phyloP scores from a whole-genome alignment of 1,140 invertebrate genomes.

The Tyrophagus putrescentiae region DNA sequence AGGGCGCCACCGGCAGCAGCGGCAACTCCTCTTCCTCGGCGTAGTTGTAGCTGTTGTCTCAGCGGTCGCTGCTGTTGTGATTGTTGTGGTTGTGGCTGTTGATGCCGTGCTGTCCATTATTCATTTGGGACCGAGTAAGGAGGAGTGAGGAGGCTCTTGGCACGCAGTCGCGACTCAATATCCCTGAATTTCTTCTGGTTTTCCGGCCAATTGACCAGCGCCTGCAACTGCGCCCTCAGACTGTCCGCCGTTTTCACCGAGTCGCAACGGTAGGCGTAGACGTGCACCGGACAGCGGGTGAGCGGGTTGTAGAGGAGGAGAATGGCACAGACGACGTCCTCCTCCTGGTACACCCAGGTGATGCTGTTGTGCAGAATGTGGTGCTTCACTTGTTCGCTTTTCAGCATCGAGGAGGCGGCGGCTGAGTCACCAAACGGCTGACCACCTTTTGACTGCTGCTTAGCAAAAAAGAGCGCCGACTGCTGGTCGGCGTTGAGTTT shows the following conservation, averaged over 20 bases:
- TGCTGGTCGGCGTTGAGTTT: neutral
- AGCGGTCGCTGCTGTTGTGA: neutral
- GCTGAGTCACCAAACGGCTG: neutral
- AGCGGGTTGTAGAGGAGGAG: constrained; percentile 76
- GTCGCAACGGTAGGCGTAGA: constrained; percentile 86
- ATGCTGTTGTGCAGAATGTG: constrained; percentile 82
- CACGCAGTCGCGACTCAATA: constrained; percentile 48
- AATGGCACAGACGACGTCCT: constrained; percentile 77
- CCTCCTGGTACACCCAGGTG: constrained; percentile 61
- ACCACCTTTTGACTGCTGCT: neutral
- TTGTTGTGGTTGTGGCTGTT: neutral
- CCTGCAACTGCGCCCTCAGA: constrained; percentile 61
- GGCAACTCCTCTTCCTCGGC: no score
- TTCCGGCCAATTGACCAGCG: constrained; percentile 63
- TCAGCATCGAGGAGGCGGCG: no score
- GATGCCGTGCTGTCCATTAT: neutral
- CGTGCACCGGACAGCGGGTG: constrained; percentile 70
- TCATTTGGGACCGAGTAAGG: neutral
- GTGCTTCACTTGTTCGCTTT: constrained; percentile 59
- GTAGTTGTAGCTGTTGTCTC: neutral
- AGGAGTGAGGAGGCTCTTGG: constrained; percentile 33
- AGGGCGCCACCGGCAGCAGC: constrained; percentile 26
- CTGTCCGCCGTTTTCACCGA: constrained; percentile 76
- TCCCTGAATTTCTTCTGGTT: constrained; percentile 68
- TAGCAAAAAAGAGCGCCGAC: neutral